Base-by-base conservation (phyloP, 1,140 invertebrate genomes). In the Hycleus cichorii region DNA sequence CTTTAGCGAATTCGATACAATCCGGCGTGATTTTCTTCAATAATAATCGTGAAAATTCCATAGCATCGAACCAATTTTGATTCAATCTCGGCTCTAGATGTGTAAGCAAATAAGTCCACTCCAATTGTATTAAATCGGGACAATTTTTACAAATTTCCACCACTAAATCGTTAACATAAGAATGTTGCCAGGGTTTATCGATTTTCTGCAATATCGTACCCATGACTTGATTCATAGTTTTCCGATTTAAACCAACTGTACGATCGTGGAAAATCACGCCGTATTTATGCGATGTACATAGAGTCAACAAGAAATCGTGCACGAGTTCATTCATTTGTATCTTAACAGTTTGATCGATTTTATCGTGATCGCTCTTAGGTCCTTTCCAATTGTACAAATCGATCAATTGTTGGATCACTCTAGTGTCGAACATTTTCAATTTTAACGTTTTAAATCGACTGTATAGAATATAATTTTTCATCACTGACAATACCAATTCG, bases 321-420 rank as follows among this genome's bases (percentile, higher is more conserved):
- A 84, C 72, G 12, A 79, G 72, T 32, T 77, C 70, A 26, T 76
- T 75, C 7, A 87, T 81, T 59, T 77, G 75, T 47, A 81, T 76
- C 39, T 81, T 74, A 59, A 78, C 75, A 62, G 81, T 64, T 68
- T 77, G 69, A 67, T 77, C 62, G 57, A 75, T 65, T 73, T 46
- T 58, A n/a, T 64, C 59, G 42, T 55, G 43, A 62, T 78, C 78
- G 18, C 0, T 18, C 40, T 70, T 75, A 12, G 83, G 85, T 7
- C 87, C 87, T 69, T 83, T 84, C 88, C 88, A 90, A 63, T 84
- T 81, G 61, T 88, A 90, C 1, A 91, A 73, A 62, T 80, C 80
- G 4, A 87, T 79, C 39, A 91, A 75, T 69, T 80, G 77, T 58
- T 82, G 81, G 25, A 90, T 72, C 39, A 83, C 80, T 59, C 79